Evolutionary conservation across 2,113 vertebrate genomes (phyloP).

Genomic region (Hylia prasina): DNA sequence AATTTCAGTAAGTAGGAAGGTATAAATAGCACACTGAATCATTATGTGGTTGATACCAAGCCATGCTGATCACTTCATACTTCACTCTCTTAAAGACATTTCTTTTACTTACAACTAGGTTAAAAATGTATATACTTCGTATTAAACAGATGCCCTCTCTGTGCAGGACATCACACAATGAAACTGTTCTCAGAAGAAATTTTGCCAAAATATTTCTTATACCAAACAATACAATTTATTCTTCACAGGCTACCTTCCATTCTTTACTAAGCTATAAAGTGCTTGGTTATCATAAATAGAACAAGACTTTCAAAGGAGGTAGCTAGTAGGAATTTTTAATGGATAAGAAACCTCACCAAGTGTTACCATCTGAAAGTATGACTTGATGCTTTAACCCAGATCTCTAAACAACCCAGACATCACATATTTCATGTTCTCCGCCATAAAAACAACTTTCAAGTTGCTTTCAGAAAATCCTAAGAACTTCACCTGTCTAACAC

Average conservation of each 20-base stretch:
- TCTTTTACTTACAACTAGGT: background rate
- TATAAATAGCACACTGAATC: constrained; percentile 46
- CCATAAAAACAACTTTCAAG: background rate
- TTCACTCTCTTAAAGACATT: constrained; percentile 17
- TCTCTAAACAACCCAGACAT: background rate
- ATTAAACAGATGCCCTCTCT: background rate
- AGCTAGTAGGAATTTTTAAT: constrained; percentile 10
- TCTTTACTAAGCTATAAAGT: constrained; percentile 13
- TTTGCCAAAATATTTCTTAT: background rate
- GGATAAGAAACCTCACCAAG: background rate
- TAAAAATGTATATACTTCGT: background rate
- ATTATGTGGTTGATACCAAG: constrained; percentile 18
- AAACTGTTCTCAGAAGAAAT: background rate
- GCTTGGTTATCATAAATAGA: constrained; percentile 22
- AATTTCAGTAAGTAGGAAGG: constrained; percentile 25
- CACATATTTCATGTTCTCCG: background rate
- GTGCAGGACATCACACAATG: background rate
- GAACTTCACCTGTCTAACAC: background rate
- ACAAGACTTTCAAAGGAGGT: constrained; percentile 33
- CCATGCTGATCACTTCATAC: background rate
- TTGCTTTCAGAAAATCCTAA: background rate
- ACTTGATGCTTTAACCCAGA: background rate
- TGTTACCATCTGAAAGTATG: background rate
- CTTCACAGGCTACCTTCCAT: constrained; percentile 26
- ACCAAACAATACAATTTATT: background rate